Evolutionary conservation across 1,140 invertebrate genomes (phyloP), one percentile per base, ranked within the genome.

Genomic region (Drosophila aff.): DNA sequence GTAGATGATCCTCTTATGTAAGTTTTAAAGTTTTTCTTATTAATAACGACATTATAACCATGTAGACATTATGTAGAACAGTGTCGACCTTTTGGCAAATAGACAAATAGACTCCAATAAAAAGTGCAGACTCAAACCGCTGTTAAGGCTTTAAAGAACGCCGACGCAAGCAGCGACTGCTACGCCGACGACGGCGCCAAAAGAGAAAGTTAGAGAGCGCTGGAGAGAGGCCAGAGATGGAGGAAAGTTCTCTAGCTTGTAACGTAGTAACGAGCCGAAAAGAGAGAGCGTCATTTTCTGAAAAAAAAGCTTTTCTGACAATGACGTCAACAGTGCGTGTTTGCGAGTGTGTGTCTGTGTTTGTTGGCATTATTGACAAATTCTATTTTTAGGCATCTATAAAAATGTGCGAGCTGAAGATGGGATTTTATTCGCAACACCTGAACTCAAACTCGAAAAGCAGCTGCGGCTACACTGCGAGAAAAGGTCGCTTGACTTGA

Each of bases 281-380:
- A 28, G 63, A 62, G 59, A 63, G 61, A 26, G 49, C 65, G 15
- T 59, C 65, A 87, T 86, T 71, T 84, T 55, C 11, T 38, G 73
- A 75, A 28, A 28, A 23, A 28, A 28, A 28, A 91, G 87, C 87
- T 86, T 71, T 84, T 55, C 11, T 38, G 73, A 75, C 83, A 81
- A 91, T 91, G 87, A 91, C 87, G 87, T 91, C 87, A 91, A 79
- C 81, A 69, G 79, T 86, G 86, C 75, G 79, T 90, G 71, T 74
- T 36, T 76, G 40, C 47, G 49, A 38, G 50, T 63, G 62, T 49
- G 44, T 65, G 59, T 41, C 43, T 61, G 40, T 57, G 74, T 79
- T 77, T 65, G 77, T 60, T 73, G 57, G 79, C 62, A 71, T 78
- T 84, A 87, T 86, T 86, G 83, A 89, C 83, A 81, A 87, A 87